Evolutionary conservation across 2,113 vertebrate species (phyloP).

Genomic region (Cyphomyrus discorhynchus): DNA sequence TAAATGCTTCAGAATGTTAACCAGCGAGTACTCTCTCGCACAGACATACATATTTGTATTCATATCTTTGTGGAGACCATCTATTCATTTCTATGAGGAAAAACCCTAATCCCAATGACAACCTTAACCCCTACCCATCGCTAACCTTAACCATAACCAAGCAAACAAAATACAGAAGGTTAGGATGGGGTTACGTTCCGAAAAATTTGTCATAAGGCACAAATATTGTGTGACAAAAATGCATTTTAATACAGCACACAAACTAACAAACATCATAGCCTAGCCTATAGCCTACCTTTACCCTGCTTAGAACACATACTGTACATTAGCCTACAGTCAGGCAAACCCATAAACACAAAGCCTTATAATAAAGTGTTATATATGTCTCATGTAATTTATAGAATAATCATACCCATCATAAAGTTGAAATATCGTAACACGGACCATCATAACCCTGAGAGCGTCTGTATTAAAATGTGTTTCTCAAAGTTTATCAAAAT

Average conservation of each 20-base stretch:
- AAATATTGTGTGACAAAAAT: background rate
- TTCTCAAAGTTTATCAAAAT: background rate
- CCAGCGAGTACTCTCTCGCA: background rate
- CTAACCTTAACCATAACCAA: background rate
- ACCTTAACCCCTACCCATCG: background rate
- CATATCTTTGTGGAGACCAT: background rate
- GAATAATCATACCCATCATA: background rate
- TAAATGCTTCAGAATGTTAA: slow-evolving; percentile 6
- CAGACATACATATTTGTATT: background rate
- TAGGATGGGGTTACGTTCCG: background rate
- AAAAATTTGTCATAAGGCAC: background rate
- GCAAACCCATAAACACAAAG: background rate
- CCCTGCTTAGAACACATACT: background rate
- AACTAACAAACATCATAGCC: background rate
- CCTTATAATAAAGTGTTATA: background rate
- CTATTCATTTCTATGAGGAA: background rate
- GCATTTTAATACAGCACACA: background rate
- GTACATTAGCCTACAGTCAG: background rate
- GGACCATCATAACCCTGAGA: background rate
- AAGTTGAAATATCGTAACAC: background rate
- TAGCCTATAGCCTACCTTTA: background rate
- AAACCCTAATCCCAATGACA: background rate
- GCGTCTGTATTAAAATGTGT: background rate
- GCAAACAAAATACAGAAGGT: background rate
- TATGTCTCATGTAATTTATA: background rate